These are phyloP conservation scores for Poeciliopsis infans DNA, from an alignment of 2,797 vertebrate genomes.

Conservation along the genomic window DNA sequence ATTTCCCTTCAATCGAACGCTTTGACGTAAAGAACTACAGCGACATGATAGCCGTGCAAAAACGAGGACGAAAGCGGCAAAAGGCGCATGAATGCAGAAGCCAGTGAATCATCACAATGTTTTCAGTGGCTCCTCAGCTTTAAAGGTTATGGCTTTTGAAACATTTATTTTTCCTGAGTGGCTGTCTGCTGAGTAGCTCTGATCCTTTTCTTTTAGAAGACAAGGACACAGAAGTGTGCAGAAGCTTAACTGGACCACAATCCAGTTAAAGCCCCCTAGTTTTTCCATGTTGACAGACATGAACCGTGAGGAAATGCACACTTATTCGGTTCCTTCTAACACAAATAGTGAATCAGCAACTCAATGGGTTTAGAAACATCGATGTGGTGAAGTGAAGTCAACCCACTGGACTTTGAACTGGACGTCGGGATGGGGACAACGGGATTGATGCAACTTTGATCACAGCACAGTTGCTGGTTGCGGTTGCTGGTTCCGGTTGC, in stretches of 20 bases:
- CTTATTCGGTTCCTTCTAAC: neutral
- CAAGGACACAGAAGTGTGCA: neutral
- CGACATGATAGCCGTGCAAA: constrained; percentile 2
- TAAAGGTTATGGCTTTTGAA: constrained; percentile 2
- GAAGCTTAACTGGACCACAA: neutral
- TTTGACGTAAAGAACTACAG: constrained; percentile 26
- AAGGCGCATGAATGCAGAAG: neutral
- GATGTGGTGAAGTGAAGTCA: neutral
- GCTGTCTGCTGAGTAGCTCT: neutral
- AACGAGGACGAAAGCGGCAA: constrained; percentile 11
- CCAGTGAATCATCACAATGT: constrained; percentile 10
- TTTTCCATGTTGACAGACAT: neutral
- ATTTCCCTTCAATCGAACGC: constrained; percentile 42
- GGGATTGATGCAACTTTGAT: neutral
- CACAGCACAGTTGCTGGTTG: too few relatives aligned
- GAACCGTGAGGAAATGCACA: neutral
- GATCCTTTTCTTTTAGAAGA: neutral
- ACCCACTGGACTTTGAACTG: neutral
- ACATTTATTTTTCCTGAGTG: neutral
- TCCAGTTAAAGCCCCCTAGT: neutral
- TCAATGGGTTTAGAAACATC: neutral
- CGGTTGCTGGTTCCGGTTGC: neutral
- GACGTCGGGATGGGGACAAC: neutral
- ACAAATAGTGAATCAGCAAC: neutral
- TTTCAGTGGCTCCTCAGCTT: constrained; percentile 41